Conservation (phyloP, 2,888 invertebrate genomes). For the Trichopoda pennipes region DNA sequence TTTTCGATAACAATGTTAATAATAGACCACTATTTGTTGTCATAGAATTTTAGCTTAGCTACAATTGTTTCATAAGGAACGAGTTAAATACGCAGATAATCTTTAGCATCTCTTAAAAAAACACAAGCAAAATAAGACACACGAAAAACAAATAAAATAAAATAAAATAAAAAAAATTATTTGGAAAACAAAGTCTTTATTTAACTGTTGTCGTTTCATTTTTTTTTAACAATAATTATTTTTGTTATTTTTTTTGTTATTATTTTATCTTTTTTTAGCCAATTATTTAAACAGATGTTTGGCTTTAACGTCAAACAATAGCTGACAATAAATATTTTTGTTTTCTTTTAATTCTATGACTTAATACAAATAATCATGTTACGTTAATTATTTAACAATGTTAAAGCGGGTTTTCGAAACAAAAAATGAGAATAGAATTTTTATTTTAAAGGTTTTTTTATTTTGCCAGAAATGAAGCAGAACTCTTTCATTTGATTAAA, state of each 20-base stretch:
- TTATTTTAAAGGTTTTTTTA: neutral
- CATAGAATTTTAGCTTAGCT: constrained; percentile 22
- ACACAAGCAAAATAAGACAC: neutral
- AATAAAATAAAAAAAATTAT: constrained; percentile 1
- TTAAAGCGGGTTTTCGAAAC: constrained; percentile 14
- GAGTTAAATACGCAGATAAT: constrained; percentile 64
- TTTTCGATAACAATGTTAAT: constrained; percentile 39
- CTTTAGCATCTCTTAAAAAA: constrained; percentile 36
- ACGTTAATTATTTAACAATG: constrained; percentile 36
- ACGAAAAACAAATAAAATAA: constrained; percentile 26
- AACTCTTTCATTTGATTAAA: neutral
- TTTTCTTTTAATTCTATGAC: constrained; percentile 48
- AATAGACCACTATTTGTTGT: constrained; percentile 41
- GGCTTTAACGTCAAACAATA: constrained; percentile 35
- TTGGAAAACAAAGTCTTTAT: constrained; percentile 33
- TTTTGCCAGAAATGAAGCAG: too few relatives aligned
- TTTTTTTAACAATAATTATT: constrained; percentile 20
- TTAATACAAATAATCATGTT: constrained; percentile 56
- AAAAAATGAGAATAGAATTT: neutral
- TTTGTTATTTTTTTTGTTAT: neutral
- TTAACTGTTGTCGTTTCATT: constrained; percentile 24
- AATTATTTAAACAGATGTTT: constrained; percentile 68
- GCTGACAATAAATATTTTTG: constrained; percentile 45
- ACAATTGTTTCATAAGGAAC: constrained; percentile 49
- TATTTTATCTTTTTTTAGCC: constrained; percentile 44